phyloP scores from a whole-genome alignment of 1,140 invertebrate genomes.

The Heliconius melpomene region DNA sequence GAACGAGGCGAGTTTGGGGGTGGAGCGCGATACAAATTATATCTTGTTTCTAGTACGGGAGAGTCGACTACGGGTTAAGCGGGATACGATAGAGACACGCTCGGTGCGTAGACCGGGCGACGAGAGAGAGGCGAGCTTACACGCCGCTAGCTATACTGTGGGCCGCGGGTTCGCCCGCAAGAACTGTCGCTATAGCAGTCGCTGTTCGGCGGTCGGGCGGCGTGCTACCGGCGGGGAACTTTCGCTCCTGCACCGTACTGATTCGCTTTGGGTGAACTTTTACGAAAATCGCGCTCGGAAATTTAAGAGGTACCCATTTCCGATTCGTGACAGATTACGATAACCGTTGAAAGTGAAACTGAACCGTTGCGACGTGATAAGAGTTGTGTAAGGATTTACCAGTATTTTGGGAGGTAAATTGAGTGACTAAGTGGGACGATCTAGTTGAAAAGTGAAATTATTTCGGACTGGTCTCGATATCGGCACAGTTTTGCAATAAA shows the following conservation, averaged over 20 bases:
- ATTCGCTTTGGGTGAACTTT: conserved; percentile 64
- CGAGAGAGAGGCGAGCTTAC: conserved; percentile 74
- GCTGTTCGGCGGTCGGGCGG: conserved; percentile 72
- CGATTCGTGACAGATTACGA: conserved; percentile 61
- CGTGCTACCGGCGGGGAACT: conserved; percentile 52
- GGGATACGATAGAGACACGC: conserved; percentile 38
- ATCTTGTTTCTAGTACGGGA: conserved; percentile 46
- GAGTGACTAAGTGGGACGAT: conserved; percentile 58
- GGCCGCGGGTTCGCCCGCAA: conserved; percentile 72
- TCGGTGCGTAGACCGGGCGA: conserved; percentile 53
- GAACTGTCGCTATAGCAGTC: conserved; percentile 77
- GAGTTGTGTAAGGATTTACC: conserved; percentile 63
- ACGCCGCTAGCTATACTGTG: conserved; percentile 62
- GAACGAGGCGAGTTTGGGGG: conserved; percentile 61
- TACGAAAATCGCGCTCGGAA: conserved; percentile 59
- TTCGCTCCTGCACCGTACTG: conserved; percentile 41
- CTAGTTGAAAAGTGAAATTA: conserved; percentile 58
- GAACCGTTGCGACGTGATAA: conserved; percentile 59
- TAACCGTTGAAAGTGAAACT: conserved; percentile 67
- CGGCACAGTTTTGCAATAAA: conserved; percentile 69
- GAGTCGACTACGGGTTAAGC: conserved; percentile 50
- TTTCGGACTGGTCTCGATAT: conserved; percentile 70
- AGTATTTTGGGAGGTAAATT: conserved; percentile 49
- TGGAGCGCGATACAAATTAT: conserved; percentile 49
- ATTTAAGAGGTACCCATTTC: conserved; percentile 51